Conservation (phyloP, 2,113 vertebrate species). For the Tyto alba region DNA sequence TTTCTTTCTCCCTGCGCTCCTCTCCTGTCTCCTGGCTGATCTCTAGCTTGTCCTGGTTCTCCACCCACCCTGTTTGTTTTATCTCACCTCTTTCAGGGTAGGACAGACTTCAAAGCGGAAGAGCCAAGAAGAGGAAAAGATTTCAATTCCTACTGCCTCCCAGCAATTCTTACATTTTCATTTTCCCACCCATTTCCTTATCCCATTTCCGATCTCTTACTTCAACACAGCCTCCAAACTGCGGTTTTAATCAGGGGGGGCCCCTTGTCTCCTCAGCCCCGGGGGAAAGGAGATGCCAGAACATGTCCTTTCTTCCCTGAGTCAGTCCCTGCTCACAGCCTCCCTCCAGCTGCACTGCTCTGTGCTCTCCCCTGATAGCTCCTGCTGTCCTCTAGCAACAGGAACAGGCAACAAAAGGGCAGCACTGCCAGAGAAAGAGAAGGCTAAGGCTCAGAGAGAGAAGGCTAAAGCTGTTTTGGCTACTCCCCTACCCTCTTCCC, state of each 20-base stretch:
- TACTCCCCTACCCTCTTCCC: background rate
- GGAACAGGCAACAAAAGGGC: background rate
- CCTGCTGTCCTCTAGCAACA: background rate
- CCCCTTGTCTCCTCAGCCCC: background rate
- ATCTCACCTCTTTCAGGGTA: background rate
- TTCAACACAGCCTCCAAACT: background rate
- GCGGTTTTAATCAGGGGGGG: background rate
- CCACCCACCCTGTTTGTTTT: fast-evolving
- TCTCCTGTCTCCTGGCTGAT: background rate
- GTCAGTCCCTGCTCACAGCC: background rate
- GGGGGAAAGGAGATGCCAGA: background rate
- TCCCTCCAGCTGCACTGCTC: background rate
- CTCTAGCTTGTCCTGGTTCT: background rate
- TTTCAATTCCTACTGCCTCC: background rate
- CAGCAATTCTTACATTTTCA: background rate
- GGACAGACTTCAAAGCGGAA: constrained; percentile 6
- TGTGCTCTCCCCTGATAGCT: background rate
- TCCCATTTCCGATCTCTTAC: background rate
- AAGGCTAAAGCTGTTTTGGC: background rate
- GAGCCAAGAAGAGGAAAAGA: background rate
- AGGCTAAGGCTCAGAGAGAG: background rate
- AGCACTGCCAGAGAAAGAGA: background rate
- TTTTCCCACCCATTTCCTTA: constrained; percentile 31
- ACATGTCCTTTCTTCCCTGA: background rate
- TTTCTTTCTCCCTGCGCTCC: background rate